These are phyloP conservation scores for Phycodurus eques DNA, from an alignment of 2,113 vertebrate genomes.

Conservation along the genomic window DNA sequence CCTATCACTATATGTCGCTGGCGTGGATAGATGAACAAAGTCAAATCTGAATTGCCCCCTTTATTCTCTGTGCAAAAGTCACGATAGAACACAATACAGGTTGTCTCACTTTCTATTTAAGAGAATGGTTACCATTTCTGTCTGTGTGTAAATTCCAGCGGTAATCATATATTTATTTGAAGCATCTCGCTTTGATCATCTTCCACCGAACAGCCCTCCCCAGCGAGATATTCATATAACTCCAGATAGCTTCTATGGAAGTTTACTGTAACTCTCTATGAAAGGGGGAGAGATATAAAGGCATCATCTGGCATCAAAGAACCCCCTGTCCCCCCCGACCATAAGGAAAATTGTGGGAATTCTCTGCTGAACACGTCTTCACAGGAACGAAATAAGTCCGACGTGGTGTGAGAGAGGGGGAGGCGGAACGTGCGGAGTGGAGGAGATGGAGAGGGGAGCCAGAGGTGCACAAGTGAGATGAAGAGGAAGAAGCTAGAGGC, in stretches of 20 bases:
- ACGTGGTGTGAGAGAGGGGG: slow-evolving; percentile 37
- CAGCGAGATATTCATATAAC: slow-evolving; percentile 37
- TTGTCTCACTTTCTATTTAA: neutral
- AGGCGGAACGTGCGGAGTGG: slow-evolving; percentile 18
- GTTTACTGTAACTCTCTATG: slow-evolving; percentile 46
- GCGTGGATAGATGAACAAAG: too few species aligned
- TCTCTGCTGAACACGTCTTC: slow-evolving; percentile 44
- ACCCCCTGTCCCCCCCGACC: slow-evolving; percentile 3
- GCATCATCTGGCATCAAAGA: slow-evolving; percentile 50
- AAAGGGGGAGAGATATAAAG: slow-evolving; percentile 42
- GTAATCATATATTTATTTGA: slow-evolving; percentile 53
- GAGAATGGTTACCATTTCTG: neutral
- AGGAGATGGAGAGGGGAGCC: slow-evolving; percentile 12
- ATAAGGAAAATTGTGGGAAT: slow-evolving; percentile 32
- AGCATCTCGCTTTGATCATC: slow-evolving; percentile 48
- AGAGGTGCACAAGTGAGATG: slow-evolving; percentile 39
- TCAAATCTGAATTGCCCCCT: neutral
- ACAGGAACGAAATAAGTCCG: slow-evolving; percentile 26
- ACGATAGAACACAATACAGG: neutral
- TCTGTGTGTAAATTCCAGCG: slow-evolving; percentile 28
- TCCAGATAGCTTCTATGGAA: slow-evolving; percentile 37
- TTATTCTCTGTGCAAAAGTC: neutral
- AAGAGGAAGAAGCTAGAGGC: slow-evolving; percentile 28
- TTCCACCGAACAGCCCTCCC: slow-evolving; percentile 46
- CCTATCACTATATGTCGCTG: too few species aligned